These are phyloP conservation scores for Nomada fucata DNA, from an alignment of 2,888 invertebrate genomes.

Conservation along the genomic window DNA sequence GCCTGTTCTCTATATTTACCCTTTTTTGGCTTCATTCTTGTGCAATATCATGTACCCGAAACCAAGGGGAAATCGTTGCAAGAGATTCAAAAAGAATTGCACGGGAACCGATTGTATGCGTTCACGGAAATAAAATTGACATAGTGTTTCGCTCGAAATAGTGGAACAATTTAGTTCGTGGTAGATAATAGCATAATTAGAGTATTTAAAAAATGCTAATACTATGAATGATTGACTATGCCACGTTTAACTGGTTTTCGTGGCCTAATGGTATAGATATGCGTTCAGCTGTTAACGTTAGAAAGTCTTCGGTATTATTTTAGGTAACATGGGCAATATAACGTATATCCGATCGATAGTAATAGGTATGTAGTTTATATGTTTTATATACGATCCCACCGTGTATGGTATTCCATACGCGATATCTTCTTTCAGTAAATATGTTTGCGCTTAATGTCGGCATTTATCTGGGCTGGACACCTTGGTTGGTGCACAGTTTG, in stretches of 20 bases:
- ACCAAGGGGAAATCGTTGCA: conserved; percentile 69
- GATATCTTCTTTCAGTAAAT: too few species aligned
- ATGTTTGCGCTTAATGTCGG: too few species aligned
- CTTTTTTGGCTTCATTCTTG: conserved; percentile 44
- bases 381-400: too few species aligned
- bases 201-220: too few species aligned
- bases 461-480: too few species aligned
- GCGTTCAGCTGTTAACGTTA: background rate
- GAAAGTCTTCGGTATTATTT: background rate
- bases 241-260: background rate
- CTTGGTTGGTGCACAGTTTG: too few species aligned
- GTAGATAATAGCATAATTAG: too few species aligned
- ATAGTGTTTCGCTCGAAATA: background rate
- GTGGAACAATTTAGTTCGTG: background rate
- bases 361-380: too few species aligned
- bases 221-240: too few species aligned
- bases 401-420: too few species aligned
- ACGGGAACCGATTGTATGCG: conserved; percentile 27
- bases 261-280: background rate
- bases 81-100: conserved; percentile 63
- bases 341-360: background rate
- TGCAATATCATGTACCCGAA: conserved; percentile 63
- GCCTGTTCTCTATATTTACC: conserved; percentile 57
- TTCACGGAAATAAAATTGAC: background rate
- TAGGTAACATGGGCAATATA: background rate